Conservation (phyloP, 2,113 vertebrate genomes). For the Podarcis raffonei region DNA sequence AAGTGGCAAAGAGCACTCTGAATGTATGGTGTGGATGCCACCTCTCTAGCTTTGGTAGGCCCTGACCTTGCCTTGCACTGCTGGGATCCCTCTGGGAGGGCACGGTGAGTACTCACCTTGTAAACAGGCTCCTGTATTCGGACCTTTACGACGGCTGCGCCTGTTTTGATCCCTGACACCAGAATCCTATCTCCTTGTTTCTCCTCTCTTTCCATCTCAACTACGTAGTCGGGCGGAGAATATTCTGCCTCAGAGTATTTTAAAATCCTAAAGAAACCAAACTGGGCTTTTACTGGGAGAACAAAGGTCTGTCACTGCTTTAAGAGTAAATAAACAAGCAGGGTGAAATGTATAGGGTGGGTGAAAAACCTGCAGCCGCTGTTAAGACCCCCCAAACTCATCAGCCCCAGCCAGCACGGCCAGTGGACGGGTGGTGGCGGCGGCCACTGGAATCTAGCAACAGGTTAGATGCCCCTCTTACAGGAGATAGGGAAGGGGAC, state of each 20-base stretch:
- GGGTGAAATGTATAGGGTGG: neutral
- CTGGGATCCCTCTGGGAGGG: too few relatives aligned
- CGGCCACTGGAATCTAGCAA: too few relatives aligned
- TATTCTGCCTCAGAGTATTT: slow-evolving; percentile 75
- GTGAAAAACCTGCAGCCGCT: too few relatives aligned
- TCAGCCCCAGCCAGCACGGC: too few relatives aligned
- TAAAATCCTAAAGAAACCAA: slow-evolving; percentile 71
- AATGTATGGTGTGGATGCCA: too few relatives aligned
- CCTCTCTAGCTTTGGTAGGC: neutral
- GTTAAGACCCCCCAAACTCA: too few relatives aligned
- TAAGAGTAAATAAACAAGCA: too few relatives aligned
- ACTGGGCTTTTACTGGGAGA: neutral
- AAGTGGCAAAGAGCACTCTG: too few relatives aligned
- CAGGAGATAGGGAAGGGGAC: neutral
- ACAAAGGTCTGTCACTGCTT: neutral
- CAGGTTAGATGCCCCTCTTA: too few relatives aligned
- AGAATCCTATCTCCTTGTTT: slow-evolving; percentile 72
- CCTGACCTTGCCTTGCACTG: neutral
- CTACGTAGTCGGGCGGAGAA: slow-evolving; percentile 66
- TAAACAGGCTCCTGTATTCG: slow-evolving; percentile 68
- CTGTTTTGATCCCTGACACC: slow-evolving; percentile 74
- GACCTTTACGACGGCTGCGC: slow-evolving; percentile 67
- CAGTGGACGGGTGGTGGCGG: too few relatives aligned
- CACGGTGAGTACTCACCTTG: slow-evolving; percentile 64
- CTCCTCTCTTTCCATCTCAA: slow-evolving; percentile 72